Evolutionary conservation across 2,797 vertebrate genomes (phyloP), one percentile per base, ranked within the genome.

Genomic region (Eulemur coronatus): DNA sequence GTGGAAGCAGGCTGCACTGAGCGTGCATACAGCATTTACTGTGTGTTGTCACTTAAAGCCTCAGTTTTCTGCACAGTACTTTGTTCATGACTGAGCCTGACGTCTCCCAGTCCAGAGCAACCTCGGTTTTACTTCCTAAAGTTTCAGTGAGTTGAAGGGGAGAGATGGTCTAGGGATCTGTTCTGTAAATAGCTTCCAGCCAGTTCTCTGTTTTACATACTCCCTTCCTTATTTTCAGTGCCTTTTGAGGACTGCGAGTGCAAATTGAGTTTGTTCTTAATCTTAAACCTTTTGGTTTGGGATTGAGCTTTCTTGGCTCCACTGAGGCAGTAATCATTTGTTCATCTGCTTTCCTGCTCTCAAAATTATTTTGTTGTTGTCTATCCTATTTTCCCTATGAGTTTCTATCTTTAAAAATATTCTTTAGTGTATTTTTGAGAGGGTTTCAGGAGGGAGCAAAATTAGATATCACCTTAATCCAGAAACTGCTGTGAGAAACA

Each of bases 371-470:
- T 84, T 90, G 28, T 63, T 52, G 2, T 84, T 52, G 2, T 84
- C 38, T 78, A 2, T 35, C 30, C 13, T 52, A 7, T 50, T 90
- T 46, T 46, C 35, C 41, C 46, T 92, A 9, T 59, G 57, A 87
- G 50, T 61, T 95, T 94, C 18, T 48, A 5, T 79, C 48, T 92
- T 93, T 94, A 38, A 63, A 95, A 95, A 24, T 63, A 48, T 17
- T 57, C 41, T 78, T 89, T 28, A 15, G 43, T 30, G 28, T 89
- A 41, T 28, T 94, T 96, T 78, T 59, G 52, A 82, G 80, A 41
- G 15, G 2, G 38, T 84, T 79, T 91, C 52, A 72, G 4, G 24
- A 69, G 28, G n/a, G 24, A 52, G 28, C 12, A 50, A 43, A 75
- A 55, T 92, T 65, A 92, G 57, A 80, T 75, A 11, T 55, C 61